Conservation (phyloP, 2,113 vertebrate genomes). For the Periophthalmodon schlosseri region DNA sequence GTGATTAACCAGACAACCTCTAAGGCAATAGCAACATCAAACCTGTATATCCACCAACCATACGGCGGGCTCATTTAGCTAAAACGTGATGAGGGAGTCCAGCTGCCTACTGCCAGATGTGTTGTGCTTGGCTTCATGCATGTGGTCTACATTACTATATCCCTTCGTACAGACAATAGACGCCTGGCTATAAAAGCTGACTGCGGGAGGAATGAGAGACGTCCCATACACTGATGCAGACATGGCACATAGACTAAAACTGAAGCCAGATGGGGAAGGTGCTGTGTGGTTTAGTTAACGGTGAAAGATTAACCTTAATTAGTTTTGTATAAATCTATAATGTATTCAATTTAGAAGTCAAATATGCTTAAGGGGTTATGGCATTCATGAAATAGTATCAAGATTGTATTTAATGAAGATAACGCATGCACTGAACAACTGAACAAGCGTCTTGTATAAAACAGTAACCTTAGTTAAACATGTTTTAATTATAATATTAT, state of each 20-base stretch:
- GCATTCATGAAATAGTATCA: no score
- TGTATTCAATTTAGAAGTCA: not conserved
- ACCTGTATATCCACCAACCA: constrained; percentile 59
- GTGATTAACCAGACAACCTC: constrained; percentile 69
- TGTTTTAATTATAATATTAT: no score
- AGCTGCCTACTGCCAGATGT: constrained; percentile 75
- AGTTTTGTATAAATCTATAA: not conserved
- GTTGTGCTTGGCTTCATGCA: constrained; percentile 68
- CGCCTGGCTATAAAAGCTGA: constrained; percentile 56
- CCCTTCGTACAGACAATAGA: constrained; percentile 70
- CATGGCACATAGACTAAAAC: constrained; percentile 66
- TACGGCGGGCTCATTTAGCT: constrained; percentile 66
- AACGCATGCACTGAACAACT: not conserved
- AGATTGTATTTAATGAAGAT: not conserved
- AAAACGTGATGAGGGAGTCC: constrained; percentile 51
- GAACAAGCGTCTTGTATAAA: not conserved
- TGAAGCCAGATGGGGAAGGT: constrained; percentile 69
- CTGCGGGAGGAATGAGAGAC: constrained; percentile 56
- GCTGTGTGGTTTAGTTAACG: constrained; percentile 36
- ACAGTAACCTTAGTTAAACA: no score
- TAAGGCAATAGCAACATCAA: constrained; percentile 75
- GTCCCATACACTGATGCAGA: constrained; percentile 49
- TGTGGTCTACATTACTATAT: constrained; percentile 67
- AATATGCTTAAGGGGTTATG: no score
- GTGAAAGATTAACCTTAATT: not conserved